A percentile compares a stretch with the other conserved stretches of the same genome.
Conservation (phyloP, 2,888 invertebrate species). For the Pardosa pseudoannulata region DNA sequence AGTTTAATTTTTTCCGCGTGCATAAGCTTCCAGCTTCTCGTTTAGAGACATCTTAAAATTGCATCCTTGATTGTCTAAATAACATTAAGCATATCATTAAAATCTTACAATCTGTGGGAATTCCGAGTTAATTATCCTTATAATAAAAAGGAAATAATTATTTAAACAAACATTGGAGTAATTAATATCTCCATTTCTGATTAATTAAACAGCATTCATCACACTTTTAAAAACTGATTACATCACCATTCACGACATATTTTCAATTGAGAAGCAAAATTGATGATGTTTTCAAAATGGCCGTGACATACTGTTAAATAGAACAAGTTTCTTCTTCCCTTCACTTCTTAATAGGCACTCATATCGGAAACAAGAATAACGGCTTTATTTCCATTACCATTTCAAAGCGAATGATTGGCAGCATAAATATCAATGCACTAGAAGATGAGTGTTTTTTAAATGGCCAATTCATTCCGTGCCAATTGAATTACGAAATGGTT, state of each 20-base stretch:
- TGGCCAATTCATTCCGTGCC: neutral
- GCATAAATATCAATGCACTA: neutral
- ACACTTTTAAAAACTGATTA: too few species aligned
- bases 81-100: too few species aligned
- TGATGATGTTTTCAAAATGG: neutral
- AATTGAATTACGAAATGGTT: neutral
- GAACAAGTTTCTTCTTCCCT: too few species aligned
- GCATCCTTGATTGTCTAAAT: too few species aligned
- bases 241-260: neutral
- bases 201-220: neutral
- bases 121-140: too few species aligned
- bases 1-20: too few species aligned
- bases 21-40: too few species aligned
- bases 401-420: neutral
- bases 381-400: constrained; percentile 4
- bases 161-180: neutral
- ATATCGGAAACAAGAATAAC: neutral
- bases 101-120: too few species aligned
- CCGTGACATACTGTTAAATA: neutral
- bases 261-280: neutral
- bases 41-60: too few species aligned
- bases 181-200: neutral
- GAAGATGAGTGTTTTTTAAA: neutral
- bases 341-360: neutral
- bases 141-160: too few species aligned